A percentile compares a stretch with the other conserved stretches of the same genome.
These are phyloP conservation scores for Tadarida brasiliensis DNA, from an alignment of 2,797 vertebrate species.

Conservation along the genomic window DNA sequence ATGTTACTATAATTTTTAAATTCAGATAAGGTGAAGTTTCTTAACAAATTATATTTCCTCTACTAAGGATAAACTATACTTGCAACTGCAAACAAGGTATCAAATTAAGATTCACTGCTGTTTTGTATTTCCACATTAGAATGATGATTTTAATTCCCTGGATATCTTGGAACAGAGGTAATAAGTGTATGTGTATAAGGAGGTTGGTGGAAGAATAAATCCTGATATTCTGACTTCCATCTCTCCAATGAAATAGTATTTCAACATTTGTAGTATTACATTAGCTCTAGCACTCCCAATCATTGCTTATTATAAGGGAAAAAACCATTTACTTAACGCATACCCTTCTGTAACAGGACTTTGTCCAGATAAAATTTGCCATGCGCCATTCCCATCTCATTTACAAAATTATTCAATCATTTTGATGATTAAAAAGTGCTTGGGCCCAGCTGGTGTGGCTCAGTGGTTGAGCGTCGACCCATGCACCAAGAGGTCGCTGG, in stretches of 20 bases:
- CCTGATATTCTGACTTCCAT: neutral
- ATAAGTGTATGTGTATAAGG: neutral
- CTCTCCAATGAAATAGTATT: neutral
- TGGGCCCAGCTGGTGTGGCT: too few species aligned
- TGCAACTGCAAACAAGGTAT: neutral
- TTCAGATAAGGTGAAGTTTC: constrained; percentile 3
- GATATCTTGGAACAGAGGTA: neutral
- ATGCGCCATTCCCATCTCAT: neutral
- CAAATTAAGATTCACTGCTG: neutral
- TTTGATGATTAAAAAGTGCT: constrained; percentile 25
- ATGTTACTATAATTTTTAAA: constrained; percentile 16
- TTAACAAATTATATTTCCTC: constrained; percentile 36
- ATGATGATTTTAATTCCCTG: neutral
- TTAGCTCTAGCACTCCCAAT: neutral
- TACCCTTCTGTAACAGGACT: neutral
- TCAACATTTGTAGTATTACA: constrained; percentile 2
- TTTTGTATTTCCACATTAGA: constrained; percentile 16
- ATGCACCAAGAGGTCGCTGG: too few species aligned
- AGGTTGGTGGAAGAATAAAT: neutral
- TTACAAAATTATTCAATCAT: neutral
- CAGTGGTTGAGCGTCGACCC: too few species aligned
- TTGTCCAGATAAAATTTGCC: neutral
- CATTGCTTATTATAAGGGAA: neutral
- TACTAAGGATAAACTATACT: constrained; percentile 38
- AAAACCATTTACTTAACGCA: neutral